A percentile compares a stretch with the other conserved stretches of the same genome.
phyloP scores from a whole-genome alignment of 2,113 vertebrate genomes.

The Colinus virginianus region DNA sequence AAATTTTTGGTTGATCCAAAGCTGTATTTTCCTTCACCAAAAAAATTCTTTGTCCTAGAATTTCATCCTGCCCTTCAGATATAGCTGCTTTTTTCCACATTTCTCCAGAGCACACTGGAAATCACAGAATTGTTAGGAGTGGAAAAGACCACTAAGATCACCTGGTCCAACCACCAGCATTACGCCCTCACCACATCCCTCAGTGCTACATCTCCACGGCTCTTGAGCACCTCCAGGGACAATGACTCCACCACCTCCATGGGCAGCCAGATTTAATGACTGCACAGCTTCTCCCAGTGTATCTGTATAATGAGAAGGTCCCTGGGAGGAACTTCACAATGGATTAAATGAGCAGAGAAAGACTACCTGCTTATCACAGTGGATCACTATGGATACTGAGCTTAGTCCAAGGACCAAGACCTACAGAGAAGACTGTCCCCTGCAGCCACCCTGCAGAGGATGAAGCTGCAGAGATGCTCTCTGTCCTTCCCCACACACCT shows the following conservation, averaged over 20 bases:
- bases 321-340: not conserved
- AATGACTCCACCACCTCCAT: no score
- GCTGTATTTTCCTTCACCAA: not conserved
- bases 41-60: not conserved
- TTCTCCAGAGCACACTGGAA: not conserved
- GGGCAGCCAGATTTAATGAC: not conserved
- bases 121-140: no score
- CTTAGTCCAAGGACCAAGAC: not conserved
- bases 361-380: not conserved
- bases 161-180: no score
- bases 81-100: not conserved
- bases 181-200: no score
- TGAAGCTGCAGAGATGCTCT: not conserved
- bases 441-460: not conserved
- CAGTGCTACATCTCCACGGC: no score
- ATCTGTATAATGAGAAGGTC: not conserved
- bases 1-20: not conserved
- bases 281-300: not conserved
- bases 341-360: not conserved
- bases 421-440: not conserved
- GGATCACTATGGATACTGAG: not conserved
- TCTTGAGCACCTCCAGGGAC: no score
- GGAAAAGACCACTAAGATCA: no score
- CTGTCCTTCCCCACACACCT: not conserved
- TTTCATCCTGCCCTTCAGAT: not conserved